Base-by-base conservation (phyloP, 2,113 vertebrate species). In the Ictalurus punctatus region DNA sequence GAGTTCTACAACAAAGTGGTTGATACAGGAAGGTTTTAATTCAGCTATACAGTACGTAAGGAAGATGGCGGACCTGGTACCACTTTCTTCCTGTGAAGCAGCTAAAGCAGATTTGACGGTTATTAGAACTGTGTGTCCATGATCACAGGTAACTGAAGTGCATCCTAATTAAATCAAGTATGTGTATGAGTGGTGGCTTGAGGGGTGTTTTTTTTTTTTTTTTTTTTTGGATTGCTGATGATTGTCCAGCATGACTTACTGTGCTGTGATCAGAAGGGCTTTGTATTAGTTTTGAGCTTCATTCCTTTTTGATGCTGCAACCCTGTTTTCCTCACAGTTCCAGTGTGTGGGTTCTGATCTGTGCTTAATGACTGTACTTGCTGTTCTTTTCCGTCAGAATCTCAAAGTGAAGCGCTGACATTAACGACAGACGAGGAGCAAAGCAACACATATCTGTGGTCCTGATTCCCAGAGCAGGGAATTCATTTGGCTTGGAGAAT, bases 201-300 rank as follows among this genome's bases (percentile, higher is more conserved):
- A 81, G 21, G 16, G 6, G 2, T 7, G 21, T 59, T n/a, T n/a
- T 61, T 61, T 56, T 83, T 30, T 23, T 14, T 44, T 27, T 34
- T 19, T 10, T 48, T 40, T 63, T 27, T 44, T 48, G 40, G 10
- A 40, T 30, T 44, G 67, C 59, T 48, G 23, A 19, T 83, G 81
- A 87, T 85, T 83, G 85, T 89, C 74, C 69, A 82, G n/a, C 83
- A 74, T 76, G 78, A 85, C 23, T 54, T 59, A 16, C 30, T 73
- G 63, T 80, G 54, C 65, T 85, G 76, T 85, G 76, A 89, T 91
- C 86, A 89, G 67, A 88, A 81, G 25, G 14, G 48, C 78, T 59
- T 78, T 67, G 82, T 84, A 85, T 89, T 85, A 79, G 74, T 85
- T 89, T 78, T 87, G 52, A 86, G 86, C 19, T 83, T 65, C 59